phyloP scores from a whole-genome alignment of 2,797 vertebrate genomes.

The Pelochelys cantorii region DNA sequence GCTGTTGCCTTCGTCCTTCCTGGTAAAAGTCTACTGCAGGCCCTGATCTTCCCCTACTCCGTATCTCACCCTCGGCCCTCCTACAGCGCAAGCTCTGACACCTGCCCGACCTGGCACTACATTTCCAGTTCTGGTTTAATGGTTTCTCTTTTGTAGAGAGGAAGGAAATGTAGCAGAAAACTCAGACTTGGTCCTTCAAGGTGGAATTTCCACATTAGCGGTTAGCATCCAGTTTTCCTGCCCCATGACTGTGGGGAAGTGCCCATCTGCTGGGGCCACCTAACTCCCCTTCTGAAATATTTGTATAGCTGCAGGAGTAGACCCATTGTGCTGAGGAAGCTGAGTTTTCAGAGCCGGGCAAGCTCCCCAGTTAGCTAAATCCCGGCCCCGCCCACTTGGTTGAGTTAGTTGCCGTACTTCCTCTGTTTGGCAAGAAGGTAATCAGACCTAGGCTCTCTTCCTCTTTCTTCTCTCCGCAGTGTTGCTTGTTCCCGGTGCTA shows the following conservation, averaged over 20 bases:
- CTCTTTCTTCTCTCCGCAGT: conserved; percentile 56
- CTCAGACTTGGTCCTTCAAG: background rate
- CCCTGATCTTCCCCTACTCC: background rate
- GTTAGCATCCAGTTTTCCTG: conserved; percentile 74
- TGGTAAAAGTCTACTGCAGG: background rate
- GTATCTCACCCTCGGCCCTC: background rate
- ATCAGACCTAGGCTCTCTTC: conserved; percentile 30
- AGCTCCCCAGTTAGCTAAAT: conserved; percentile 16
- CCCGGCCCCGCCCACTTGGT: conserved; percentile 48
- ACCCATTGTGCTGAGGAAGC: conserved; percentile 65
- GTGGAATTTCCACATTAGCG: conserved; percentile 44
- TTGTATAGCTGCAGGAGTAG: conserved; percentile 58
- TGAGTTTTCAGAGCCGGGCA: conserved; percentile 59
- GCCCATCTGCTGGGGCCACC: conserved; percentile 66
- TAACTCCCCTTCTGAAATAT: conserved; percentile 75
- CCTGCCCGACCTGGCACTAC: background rate
- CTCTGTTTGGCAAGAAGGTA: conserved; percentile 50
- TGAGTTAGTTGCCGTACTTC: conserved; percentile 63
- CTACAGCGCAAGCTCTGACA: background rate
- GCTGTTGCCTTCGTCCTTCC: conserved; percentile 12
- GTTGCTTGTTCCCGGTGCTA: conserved; percentile 30
- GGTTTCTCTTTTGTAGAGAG: background rate
- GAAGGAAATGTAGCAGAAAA: conserved; percentile 34
- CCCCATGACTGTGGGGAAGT: conserved; percentile 76
- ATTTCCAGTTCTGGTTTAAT: conserved; percentile 35